These are phyloP conservation scores for Myathropa florea DNA, from an alignment of 2,888 invertebrate genomes.

Conservation along the genomic window DNA sequence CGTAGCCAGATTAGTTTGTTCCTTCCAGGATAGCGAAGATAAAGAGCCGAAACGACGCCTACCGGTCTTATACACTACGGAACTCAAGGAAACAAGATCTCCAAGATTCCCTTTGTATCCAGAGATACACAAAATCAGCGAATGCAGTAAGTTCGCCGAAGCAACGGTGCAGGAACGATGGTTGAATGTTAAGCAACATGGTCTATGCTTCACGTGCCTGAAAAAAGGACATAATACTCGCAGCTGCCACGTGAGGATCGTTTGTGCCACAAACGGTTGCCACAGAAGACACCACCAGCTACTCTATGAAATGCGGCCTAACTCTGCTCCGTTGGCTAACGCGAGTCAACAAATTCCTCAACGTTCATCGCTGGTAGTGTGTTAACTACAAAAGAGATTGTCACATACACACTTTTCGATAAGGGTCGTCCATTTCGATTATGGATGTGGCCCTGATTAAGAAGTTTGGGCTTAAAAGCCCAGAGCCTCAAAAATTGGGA, in stretches of 20 bases:
- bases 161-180: too few species aligned
- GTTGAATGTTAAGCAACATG: too few species aligned
- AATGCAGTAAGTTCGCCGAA: too few species aligned
- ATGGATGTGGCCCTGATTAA: conserved; percentile 24
- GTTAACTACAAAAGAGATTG: conserved; percentile 1
- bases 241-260: too few species aligned
- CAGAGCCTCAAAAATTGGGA: conserved; percentile 15
- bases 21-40: conserved; percentile 3
- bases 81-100: not conserved
- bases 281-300: too few species aligned
- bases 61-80: too few species aligned
- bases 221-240: not conserved
- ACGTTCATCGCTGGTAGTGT: not conserved
- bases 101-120: not conserved
- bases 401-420: conserved; percentile 43
- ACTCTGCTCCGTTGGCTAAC: too few species aligned
- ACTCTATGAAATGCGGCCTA: too few species aligned
- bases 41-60: conserved; percentile 2
- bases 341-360: too few species aligned
- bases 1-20: not conserved
- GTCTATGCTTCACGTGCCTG: not conserved
- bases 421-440: conserved; percentile 58
- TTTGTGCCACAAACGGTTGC: too few species aligned
- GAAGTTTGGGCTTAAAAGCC: conserved; percentile 41
- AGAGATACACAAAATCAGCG: too few species aligned